Conservation (phyloP, 2,797 vertebrate genomes). For the Cuniculus paca region DNA sequence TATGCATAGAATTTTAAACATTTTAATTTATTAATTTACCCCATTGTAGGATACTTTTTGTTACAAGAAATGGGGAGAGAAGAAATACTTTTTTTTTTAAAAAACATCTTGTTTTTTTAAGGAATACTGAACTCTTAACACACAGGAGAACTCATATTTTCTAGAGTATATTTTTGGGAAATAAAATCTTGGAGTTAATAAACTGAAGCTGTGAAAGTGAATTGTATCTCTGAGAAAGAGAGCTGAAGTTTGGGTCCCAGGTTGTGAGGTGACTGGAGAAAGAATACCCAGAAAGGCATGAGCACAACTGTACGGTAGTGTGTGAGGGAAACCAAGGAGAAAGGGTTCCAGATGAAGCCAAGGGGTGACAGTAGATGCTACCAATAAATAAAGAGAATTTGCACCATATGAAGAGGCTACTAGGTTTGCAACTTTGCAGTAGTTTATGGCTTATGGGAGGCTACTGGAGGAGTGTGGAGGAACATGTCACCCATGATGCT, state of each 20-base stretch:
- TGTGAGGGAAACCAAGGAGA: not conserved
- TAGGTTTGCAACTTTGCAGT: not conserved
- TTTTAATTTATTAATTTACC: constrained; percentile 32
- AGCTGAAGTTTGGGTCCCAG: not conserved
- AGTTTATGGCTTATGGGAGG: not conserved
- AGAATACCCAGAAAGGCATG: not conserved
- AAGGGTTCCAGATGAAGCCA: not conserved
- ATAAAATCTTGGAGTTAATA: not conserved
- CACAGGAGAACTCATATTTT: constrained; percentile 23
- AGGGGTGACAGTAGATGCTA: not conserved
- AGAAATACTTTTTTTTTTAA: not conserved
- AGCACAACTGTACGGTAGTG: not conserved
- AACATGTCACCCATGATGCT: fast-evolving
- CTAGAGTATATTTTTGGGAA: constrained; percentile 36
- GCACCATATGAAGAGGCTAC: not conserved
- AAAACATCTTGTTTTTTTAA: not conserved
- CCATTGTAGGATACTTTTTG: not conserved
- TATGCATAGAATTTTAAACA: constrained; percentile 31
- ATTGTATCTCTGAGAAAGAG: not conserved
- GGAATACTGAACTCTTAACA: not conserved
- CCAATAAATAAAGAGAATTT: not conserved
- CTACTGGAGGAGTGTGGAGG: not conserved
- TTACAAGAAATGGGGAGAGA: fast-evolving
- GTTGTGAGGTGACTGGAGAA: not conserved
- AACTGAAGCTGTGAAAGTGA: not conserved